Evolutionary conservation across 2,113 vertebrate genomes (phyloP).

Genomic region (Reinhardtius hippoglossoides): DNA sequence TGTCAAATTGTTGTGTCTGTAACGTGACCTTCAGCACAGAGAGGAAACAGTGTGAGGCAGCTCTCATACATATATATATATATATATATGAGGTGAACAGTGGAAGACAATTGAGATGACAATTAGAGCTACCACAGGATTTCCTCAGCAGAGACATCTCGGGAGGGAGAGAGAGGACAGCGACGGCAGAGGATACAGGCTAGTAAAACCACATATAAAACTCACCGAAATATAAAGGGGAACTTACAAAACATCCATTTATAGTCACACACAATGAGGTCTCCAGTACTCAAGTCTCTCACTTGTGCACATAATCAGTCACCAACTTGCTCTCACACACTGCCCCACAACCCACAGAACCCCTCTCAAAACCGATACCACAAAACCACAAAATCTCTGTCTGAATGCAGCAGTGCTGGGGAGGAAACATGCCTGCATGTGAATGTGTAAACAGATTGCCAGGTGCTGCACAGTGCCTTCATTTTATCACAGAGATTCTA

Average conservation of each 20-base stretch:
- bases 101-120: constrained; percentile 69
- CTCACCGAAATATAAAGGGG: background rate
- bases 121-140: constrained; percentile 77
- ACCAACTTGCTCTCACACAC: constrained; percentile 16
- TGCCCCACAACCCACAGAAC: constrained; percentile 19
- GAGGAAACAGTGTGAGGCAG: constrained; percentile 38
- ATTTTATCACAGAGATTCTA: constrained; percentile 12
- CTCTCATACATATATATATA: background rate
- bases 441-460: constrained; percentile 33
- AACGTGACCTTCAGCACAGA: constrained; percentile 46
- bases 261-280: constrained; percentile 4
- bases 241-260: constrained; percentile 14
- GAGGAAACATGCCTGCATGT: constrained; percentile 30
- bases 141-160: constrained; percentile 68
- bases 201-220: constrained; percentile 37
- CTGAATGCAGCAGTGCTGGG: background rate
- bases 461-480: constrained; percentile 18
- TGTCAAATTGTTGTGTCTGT: constrained; percentile 60
- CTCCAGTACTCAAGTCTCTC: background rate
- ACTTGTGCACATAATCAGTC: background rate
- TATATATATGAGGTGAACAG: constrained; percentile 59
- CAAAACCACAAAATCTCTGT: constrained; percentile 31
- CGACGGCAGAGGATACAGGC: constrained; percentile 17
- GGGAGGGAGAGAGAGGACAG: constrained; percentile 10
- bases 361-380: constrained; percentile 15